Percentiles rank a stretch among this genome's conserved stretches.
phyloP scores from a whole-genome alignment of 2,797 vertebrate species.

The Lindbergichthys nudifrons region DNA sequence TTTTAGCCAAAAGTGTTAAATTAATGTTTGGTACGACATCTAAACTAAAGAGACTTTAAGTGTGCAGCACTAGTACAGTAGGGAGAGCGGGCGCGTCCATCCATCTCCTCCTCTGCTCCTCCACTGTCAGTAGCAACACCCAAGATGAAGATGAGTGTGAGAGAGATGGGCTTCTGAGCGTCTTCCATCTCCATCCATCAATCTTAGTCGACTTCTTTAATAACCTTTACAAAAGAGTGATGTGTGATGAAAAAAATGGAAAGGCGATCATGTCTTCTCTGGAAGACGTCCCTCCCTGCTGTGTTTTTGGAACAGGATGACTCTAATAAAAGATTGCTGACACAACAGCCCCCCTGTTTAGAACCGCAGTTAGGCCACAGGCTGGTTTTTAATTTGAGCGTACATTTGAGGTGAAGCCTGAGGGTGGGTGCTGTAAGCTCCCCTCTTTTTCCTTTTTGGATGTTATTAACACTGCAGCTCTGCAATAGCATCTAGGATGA shows the following conservation, averaged over 20 bases:
- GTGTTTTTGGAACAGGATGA: slow-evolving; percentile 70
- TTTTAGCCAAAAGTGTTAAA: slow-evolving; percentile 38
- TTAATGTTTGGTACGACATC: slow-evolving; percentile 29
- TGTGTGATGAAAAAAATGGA: slow-evolving; percentile 51
- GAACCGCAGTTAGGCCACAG: slow-evolving; percentile 62
- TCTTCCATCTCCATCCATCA: slow-evolving; percentile 74
- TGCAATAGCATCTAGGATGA: slow-evolving; percentile 54
- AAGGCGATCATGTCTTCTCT: slow-evolving; percentile 41
- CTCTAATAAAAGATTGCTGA: slow-evolving; percentile 80
- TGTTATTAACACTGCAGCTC: slow-evolving; percentile 59
- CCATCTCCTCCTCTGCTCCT: slow-evolving; percentile 56
- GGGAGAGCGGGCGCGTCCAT: slow-evolving; percentile 72
- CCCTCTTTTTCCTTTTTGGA: slow-evolving; percentile 64
- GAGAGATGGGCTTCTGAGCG: slow-evolving; percentile 68
- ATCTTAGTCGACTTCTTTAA: slow-evolving; percentile 68
- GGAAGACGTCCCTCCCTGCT: slow-evolving; percentile 39
- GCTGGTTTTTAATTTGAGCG: slow-evolving; percentile 79
- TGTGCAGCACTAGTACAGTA: slow-evolving; percentile 76
- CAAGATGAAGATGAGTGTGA: slow-evolving; percentile 76
- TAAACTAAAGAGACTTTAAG: slow-evolving; percentile 28
- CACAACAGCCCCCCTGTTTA: slow-evolving; percentile 72
- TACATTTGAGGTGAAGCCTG: slow-evolving; percentile 71
- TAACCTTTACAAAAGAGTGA: slow-evolving; percentile 73
- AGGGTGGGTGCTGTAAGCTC: slow-evolving; percentile 66
- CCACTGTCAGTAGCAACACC: slow-evolving; percentile 60